Evolutionary conservation across 2,797 vertebrate genomes (phyloP).

Genomic region (Aulostomus chinensis): DNA sequence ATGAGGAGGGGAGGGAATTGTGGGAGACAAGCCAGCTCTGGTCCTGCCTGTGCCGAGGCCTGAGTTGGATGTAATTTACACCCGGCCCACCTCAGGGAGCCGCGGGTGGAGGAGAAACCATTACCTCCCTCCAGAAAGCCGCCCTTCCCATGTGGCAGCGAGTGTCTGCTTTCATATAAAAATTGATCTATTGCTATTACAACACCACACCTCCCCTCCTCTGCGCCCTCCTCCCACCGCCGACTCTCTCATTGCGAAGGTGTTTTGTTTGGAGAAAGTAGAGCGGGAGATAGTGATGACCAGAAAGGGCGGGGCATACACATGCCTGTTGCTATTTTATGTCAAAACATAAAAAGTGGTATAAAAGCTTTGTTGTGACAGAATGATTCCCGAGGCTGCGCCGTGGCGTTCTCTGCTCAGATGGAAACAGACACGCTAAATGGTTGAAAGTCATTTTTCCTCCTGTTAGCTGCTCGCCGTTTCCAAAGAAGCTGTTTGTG

Average conservation of each 20-base stretch:
- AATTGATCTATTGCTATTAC: conserved; percentile 70
- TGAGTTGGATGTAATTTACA: conserved; percentile 82
- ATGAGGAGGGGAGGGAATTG: conserved; percentile 53
- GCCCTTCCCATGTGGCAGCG: conserved; percentile 51
- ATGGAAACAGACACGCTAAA: no score
- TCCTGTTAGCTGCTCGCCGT: not conserved
- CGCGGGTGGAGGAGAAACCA: conserved; percentile 60
- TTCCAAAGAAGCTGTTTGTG: no score
- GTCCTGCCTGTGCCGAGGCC: conserved; percentile 53
- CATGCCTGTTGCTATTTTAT: conserved; percentile 37
- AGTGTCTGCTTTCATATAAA: conserved; percentile 74
- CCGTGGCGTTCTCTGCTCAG: conserved; percentile 1
- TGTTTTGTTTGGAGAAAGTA: conserved; percentile 35
- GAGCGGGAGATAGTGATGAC: conserved; percentile 35
- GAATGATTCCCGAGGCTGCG: conserved; percentile 48
- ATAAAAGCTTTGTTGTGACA: conserved; percentile 64
- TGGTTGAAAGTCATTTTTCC: not conserved
- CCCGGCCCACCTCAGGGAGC: conserved; percentile 66
- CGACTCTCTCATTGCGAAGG: conserved; percentile 35
- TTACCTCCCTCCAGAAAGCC: conserved; percentile 67
- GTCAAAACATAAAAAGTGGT: conserved; percentile 60
- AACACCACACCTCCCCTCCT: conserved; percentile 33
- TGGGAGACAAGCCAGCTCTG: conserved; percentile 44
- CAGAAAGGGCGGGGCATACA: no score
- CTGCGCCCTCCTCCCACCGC: conserved; percentile 15